Evolutionary conservation across 2,888 invertebrate species (phyloP), one percentile per base, ranked within the genome.

Genomic region (Trilocha varians): DNA sequence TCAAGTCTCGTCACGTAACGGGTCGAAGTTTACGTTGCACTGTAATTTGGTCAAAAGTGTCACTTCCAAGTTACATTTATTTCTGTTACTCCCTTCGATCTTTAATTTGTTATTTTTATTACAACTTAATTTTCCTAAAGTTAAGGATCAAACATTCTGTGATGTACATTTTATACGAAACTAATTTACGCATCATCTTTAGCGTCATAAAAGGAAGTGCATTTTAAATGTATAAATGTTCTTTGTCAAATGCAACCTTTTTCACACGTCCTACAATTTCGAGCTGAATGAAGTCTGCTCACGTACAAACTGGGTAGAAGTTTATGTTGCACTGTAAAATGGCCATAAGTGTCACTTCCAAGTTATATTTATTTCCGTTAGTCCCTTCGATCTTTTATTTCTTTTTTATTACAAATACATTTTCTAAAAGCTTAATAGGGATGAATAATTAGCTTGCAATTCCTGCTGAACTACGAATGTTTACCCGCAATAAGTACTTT

Each of bases 21-120:
- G 54, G 49, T 50, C 50, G 45, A 59, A 59, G 52, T 61, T 61
- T 50, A 49, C 44, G 48, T 47, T 57, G 47, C 50, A 49, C 47
- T 34, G 39, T 58, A 54, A 59, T 39, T 39, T 39, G 35, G 43
- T 16, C 39, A 13, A 37, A 17, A 36, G 8, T 2, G 25, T 25
- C 25, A 25, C 25, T 18, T 18, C 8, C 8, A 25, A 25, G 25
- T 9, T 11, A 11, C 11, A n/a, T 25, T 25, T 25, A 11, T 25
- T 25, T 25, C 1, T 25, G 25, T 25, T 25, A 25, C 25, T 11
- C 11, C 25, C 25, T 25, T 25, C 1, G 25, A 25, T 25, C 5
- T 9, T 11, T 25, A 25, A 25, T 25, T 25, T 25, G 11, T 3
- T 25, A 9, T 25, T 25, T 8, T 8, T 8, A 18, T 18, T 18